Evolutionary conservation across 2,888 invertebrate species (phyloP).

Genomic region (Amiota mariae): DNA sequence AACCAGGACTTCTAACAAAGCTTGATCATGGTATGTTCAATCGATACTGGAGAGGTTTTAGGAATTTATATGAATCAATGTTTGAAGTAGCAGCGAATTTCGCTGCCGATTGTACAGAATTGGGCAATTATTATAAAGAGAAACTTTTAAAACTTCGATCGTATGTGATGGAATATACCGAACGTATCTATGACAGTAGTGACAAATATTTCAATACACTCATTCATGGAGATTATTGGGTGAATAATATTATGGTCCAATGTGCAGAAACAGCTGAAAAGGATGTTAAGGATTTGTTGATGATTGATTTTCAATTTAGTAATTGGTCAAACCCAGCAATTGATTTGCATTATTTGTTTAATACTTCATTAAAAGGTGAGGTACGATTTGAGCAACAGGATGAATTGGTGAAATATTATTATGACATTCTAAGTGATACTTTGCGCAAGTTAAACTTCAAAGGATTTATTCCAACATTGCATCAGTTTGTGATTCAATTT

Average conservation of each 20-base stretch:
- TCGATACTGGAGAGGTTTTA: conserved; percentile 58
- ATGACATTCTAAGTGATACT: conserved; percentile 57
- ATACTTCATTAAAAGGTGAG: conserved; percentile 51
- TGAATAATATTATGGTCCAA: conserved; percentile 68
- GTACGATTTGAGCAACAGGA: conserved; percentile 50
- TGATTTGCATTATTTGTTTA: conserved; percentile 58
- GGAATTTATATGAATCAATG: conserved; percentile 57
- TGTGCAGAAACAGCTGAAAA: conserved; percentile 23
- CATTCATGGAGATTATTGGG: conserved; percentile 71
- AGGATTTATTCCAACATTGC: conserved; percentile 64
- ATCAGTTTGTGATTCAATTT: conserved; percentile 63
- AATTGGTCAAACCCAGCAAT: conserved; percentile 51
- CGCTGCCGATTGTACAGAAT: conserved; percentile 57
- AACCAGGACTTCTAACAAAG: conserved; percentile 51
- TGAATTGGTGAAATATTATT: conserved; percentile 61
- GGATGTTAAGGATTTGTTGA: conserved; percentile 54
- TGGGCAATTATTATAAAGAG: conserved; percentile 59
- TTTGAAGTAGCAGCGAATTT: conserved; percentile 58
- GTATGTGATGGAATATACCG: conserved; percentile 63
- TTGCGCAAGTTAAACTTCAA: conserved; percentile 57
- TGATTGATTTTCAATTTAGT: conserved; percentile 62
- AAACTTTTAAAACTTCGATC: conserved; percentile 61
- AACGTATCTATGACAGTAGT: conserved; percentile 55
- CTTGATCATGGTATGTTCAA: conserved; percentile 69
- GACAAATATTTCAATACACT: conserved; percentile 57